These are phyloP conservation scores for Sylvilagus floridanus DNA, from an alignment of 2,797 vertebrate species.

Conservation along the genomic window DNA sequence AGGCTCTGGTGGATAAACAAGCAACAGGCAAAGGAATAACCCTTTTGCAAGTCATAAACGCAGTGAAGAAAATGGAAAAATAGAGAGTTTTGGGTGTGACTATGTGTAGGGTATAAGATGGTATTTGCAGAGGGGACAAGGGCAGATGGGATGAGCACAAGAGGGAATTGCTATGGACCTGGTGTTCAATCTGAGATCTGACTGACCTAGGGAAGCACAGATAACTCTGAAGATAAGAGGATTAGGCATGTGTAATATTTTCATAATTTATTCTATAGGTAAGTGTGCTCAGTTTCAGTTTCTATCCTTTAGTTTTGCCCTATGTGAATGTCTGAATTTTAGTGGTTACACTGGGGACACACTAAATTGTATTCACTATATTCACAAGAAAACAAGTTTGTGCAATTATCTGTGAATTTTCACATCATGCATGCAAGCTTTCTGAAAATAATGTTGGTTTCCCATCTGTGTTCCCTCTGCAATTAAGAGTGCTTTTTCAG, in stretches of 20 bases:
- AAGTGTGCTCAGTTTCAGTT: not conserved
- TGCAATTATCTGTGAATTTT: conserved; percentile 43
- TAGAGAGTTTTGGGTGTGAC: not conserved
- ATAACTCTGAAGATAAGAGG: not conserved
- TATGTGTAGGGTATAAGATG: not conserved
- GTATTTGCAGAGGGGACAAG: not conserved
- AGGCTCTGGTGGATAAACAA: not conserved
- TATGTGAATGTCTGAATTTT: not conserved
- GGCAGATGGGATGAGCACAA: not conserved
- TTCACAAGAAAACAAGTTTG: conserved; percentile 42
- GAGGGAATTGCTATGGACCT: not conserved
- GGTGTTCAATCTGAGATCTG: not conserved
- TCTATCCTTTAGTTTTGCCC: not conserved
- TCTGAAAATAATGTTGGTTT: not conserved
- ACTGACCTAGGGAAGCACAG: not conserved
- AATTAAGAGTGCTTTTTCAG: not conserved
- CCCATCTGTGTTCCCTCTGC: not conserved
- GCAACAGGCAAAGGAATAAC: not conserved
- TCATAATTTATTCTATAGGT: not conserved
- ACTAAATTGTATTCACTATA: conserved; percentile 16
- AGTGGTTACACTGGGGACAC: not conserved
- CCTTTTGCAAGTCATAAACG: conserved; percentile 28
- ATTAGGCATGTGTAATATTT: not conserved
- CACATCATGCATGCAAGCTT: conserved; percentile 9
- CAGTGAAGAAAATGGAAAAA: not conserved